Evolutionary conservation across 2,888 invertebrate genomes (phyloP).

Genomic region (Drosophila putrida): DNA sequence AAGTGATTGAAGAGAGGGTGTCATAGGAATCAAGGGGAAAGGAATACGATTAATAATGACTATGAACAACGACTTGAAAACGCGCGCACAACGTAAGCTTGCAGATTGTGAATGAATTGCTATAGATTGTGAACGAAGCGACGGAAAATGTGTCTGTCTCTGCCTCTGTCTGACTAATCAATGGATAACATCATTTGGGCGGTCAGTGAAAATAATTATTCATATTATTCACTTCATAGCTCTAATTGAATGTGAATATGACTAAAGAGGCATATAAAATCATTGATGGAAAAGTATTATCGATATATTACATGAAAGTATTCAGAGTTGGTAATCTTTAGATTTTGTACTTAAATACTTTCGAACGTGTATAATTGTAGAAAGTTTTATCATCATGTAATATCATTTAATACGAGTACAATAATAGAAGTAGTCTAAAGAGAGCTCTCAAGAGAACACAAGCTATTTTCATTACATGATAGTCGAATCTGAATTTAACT

Average conservation of each 20-base stretch:
- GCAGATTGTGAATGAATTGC: slow-evolving; percentile 19
- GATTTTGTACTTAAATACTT: too few species aligned
- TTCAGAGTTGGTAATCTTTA: too few species aligned
- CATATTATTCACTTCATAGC: slow-evolving; percentile 12
- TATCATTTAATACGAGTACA: too few species aligned
- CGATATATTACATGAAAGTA: background rate
- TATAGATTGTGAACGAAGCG: slow-evolving; percentile 14
- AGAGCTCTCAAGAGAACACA: too few species aligned
- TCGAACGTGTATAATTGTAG: too few species aligned
- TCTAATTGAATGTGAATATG: background rate
- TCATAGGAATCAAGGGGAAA: background rate
- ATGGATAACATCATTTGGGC: slow-evolving; percentile 37
- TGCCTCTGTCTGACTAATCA: slow-evolving; percentile 27
- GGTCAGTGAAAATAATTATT: slow-evolving; percentile 16
- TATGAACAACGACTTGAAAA: slow-evolving; percentile 42
- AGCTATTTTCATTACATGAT: too few species aligned
- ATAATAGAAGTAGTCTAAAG: too few species aligned
- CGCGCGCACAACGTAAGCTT: slow-evolving; percentile 12
- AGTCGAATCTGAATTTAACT: too few species aligned
- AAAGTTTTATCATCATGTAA: too few species aligned
- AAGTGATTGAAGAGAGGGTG: slow-evolving; percentile 34
- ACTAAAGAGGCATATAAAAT: background rate
- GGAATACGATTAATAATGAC: slow-evolving; percentile 31
- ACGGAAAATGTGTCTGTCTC: background rate
- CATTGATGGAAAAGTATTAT: background rate